Evolutionary conservation across 2,888 invertebrate species (phyloP).

Genomic region (Acanthosepion pharaonis): DNA sequence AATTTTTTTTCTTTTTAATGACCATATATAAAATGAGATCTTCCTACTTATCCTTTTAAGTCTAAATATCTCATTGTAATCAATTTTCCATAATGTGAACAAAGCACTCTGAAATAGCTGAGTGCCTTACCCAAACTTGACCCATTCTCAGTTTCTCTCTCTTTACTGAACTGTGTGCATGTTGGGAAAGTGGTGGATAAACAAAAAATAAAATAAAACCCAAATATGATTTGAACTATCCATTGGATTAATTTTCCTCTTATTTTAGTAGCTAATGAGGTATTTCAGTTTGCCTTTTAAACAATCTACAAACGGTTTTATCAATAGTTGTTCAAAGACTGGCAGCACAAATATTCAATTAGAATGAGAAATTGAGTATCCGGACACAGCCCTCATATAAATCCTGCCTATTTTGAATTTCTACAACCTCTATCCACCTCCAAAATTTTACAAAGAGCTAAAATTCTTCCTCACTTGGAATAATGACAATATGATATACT

Average conservation of each 20-base stretch:
- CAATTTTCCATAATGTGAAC: background rate
- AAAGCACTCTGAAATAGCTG: background rate
- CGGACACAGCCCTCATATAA: background rate
- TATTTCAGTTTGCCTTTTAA: constrained; percentile 8
- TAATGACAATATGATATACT: constrained; percentile 33
- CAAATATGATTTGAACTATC: background rate
- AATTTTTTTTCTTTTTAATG: background rate
- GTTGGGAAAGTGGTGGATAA: background rate
- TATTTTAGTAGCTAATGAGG: constrained; percentile 23
- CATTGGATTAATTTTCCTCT: background rate
- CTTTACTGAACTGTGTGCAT: background rate
- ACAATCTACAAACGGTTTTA: constrained; percentile 33
- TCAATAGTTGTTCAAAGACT: background rate
- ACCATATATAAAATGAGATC: background rate
- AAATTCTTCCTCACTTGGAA: background rate
- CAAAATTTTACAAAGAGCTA: background rate
- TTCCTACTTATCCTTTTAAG: background rate
- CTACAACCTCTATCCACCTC: background rate
- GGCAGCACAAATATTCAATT: background rate
- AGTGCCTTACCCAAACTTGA: background rate
- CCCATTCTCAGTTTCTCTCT: background rate
- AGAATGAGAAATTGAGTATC: background rate
- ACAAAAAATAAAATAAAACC: background rate
- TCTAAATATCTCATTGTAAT: background rate
- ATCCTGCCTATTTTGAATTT: background rate